A percentile compares a stretch with the other conserved stretches of the same genome.
These are phyloP conservation scores for Azorinus chamasolen DNA, from an alignment of 2,888 invertebrate species.

Conservation along the genomic window DNA sequence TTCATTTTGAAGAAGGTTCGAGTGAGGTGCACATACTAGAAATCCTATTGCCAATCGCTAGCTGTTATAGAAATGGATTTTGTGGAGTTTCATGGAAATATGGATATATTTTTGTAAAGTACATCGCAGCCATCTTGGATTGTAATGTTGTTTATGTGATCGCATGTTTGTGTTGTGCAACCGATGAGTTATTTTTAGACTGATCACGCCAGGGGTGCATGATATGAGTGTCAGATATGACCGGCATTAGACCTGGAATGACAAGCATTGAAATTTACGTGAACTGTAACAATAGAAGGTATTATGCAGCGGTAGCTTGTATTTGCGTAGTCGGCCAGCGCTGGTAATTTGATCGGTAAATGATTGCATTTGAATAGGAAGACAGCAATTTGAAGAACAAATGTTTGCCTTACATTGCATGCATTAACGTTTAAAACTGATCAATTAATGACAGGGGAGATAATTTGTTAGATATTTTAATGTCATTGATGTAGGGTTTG, in stretches of 20 bases:
- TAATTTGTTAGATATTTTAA: conserved; percentile 2
- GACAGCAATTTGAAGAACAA: conserved; percentile 15
- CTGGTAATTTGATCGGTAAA: conserved; percentile 28
- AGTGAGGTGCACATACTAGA: too few relatives aligned
- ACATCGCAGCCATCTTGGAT: too few relatives aligned
- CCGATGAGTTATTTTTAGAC: conserved; percentile 29
- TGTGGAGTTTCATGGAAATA: too few relatives aligned
- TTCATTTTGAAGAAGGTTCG: too few relatives aligned
- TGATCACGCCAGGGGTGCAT: conserved; percentile 26
- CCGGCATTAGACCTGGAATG: conserved; percentile 22
- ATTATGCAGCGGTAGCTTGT: conserved; percentile 44
- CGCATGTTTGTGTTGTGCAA: conserved; percentile 32
- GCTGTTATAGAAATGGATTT: too few relatives aligned
- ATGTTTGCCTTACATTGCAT: too few relatives aligned
- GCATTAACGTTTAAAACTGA: not conserved
- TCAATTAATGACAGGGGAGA: conserved; percentile 11
- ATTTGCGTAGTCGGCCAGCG: conserved; percentile 37
- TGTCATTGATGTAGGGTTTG: too few relatives aligned
- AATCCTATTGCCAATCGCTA: too few relatives aligned
- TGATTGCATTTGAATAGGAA: conserved; percentile 21
- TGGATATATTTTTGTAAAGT: too few relatives aligned
- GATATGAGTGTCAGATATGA: conserved; percentile 13
- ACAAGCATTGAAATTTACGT: conserved; percentile 48
- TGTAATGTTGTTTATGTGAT: not conserved
- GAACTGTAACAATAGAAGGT: conserved; percentile 29